phyloP scores from a whole-genome alignment of 2,113 vertebrate species.

The Datnioides undecimradiatus region DNA sequence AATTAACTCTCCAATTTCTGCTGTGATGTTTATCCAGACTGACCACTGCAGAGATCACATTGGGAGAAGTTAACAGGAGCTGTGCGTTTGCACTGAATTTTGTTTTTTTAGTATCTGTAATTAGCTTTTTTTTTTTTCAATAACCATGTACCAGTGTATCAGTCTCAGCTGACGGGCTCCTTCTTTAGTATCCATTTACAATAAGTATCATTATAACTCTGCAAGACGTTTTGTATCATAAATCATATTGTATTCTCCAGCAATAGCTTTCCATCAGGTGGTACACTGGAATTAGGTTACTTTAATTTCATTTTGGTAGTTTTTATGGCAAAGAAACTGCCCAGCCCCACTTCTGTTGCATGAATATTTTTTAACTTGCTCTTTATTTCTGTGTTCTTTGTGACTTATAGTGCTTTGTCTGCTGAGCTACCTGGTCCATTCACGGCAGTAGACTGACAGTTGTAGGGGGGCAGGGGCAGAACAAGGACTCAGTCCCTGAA shows the following conservation, averaged over 20 bases:
- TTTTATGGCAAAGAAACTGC: slow-evolving; percentile 21
- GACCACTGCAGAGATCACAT: slow-evolving; percentile 28
- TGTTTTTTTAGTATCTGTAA: slow-evolving; percentile 55
- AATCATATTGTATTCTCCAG: not conserved
- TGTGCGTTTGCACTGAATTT: slow-evolving; percentile 60
- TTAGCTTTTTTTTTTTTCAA: slow-evolving; percentile 27
- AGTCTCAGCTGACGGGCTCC: not conserved
- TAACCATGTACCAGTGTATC: slow-evolving; percentile 18
- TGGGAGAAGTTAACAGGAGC: slow-evolving; percentile 36
- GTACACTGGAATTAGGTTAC: slow-evolving; percentile 32
- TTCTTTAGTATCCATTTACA: slow-evolving; percentile 3
- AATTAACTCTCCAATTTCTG: slow-evolving; percentile 30
- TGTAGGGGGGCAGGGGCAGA: too few relatives aligned
- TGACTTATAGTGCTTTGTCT: slow-evolving; percentile 24
- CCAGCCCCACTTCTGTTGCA: slow-evolving; percentile 3
- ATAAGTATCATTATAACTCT: not conserved
- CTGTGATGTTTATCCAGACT: slow-evolving; percentile 23
- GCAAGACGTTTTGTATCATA: slow-evolving; percentile 24
- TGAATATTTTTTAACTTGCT: slow-evolving; percentile 6
- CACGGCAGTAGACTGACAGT: not conserved
- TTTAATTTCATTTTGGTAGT: slow-evolving; percentile 1
- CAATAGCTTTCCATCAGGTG: slow-evolving; percentile 4
- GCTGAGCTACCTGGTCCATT: not conserved
- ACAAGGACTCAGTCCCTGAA: not conserved
- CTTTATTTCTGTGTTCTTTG: slow-evolving; percentile 22